Conservation (phyloP, 1,140 invertebrate species). For the Diachasmimorpha longicaudata region DNA sequence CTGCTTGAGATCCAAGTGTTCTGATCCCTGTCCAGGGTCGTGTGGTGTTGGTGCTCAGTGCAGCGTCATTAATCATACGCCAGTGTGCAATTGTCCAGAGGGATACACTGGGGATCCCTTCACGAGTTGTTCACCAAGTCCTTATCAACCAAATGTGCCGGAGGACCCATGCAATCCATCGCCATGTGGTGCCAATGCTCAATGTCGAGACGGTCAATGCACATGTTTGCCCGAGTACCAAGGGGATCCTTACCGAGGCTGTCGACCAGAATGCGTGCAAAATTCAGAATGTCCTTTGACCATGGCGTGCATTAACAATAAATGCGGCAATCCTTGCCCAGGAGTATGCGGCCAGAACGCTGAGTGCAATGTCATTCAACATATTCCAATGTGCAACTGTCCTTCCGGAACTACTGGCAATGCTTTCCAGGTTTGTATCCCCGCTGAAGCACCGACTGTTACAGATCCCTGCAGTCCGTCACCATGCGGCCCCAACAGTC, state of each 20-base stretch:
- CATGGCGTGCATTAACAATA: slow-evolving; percentile 72
- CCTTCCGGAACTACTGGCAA: slow-evolving; percentile 74
- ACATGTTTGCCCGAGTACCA: slow-evolving; percentile 74
- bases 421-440: slow-evolving; percentile 73
- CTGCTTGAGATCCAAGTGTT: slow-evolving; percentile 56
- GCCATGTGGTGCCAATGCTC: slow-evolving; percentile 76
- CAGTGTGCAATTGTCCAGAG: slow-evolving; percentile 64
- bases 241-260: slow-evolving; percentile 75
- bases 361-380: slow-evolving; percentile 75
- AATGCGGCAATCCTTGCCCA: slow-evolving; percentile 75
- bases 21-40: slow-evolving; percentile 61
- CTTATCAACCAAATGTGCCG: neutral
- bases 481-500: slow-evolving; percentile 70
- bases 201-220: slow-evolving; percentile 74
- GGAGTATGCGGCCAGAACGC: slow-evolving; percentile 78
- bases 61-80: slow-evolving; percentile 61
- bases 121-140: slow-evolving; percentile 35
- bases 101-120: slow-evolving; percentile 61
- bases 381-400: slow-evolving; percentile 78
- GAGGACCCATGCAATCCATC: slow-evolving; percentile 68
- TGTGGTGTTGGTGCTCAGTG: slow-evolving; percentile 64
- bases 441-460: slow-evolving; percentile 38
- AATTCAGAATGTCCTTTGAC: slow-evolving; percentile 73
- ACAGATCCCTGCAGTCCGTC: slow-evolving; percentile 65
- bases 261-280: slow-evolving; percentile 74